Percentiles rank a stretch among this genome's conserved stretches.
Conservation (phyloP, 2,113 vertebrate species). For the Sapajus apella region DNA sequence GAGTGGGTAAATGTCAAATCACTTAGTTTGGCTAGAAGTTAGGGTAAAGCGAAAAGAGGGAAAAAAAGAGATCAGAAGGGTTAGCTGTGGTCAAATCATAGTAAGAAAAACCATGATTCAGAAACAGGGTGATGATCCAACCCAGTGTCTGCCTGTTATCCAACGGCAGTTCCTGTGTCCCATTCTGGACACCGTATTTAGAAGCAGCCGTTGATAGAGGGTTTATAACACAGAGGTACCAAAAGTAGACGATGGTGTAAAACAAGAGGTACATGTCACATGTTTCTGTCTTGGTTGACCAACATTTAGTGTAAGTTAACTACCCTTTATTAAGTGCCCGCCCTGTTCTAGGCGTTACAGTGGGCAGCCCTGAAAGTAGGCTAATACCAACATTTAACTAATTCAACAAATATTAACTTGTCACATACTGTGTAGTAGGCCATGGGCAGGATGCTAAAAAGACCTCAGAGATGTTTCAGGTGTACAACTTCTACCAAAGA, state of each 20-base stretch:
- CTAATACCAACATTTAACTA: neutral
- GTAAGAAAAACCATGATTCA: neutral
- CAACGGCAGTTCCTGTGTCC: neutral
- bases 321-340: neutral
- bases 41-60: too few relatives aligned
- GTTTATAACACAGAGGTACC: neutral
- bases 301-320: neutral
- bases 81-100: neutral
- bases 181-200: neutral
- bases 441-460: neutral
- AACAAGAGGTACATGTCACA: neutral
- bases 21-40: neutral
- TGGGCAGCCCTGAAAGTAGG: neutral
- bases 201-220: neutral
- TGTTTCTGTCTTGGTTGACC: neutral
- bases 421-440: neutral
- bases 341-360: neutral
- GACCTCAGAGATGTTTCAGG: neutral
- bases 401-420: constrained; percentile 26
- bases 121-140: neutral
- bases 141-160: neutral
- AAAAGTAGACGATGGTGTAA: neutral
- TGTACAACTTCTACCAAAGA: neutral
- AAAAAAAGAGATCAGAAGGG: neutral
- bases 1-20: neutral